A percentile compares a stretch with the other conserved stretches of the same genome.
phyloP scores from a whole-genome alignment of 30 jellyfish, hydroid and myxozoan genomes.

The Mastigias papua region DNA sequence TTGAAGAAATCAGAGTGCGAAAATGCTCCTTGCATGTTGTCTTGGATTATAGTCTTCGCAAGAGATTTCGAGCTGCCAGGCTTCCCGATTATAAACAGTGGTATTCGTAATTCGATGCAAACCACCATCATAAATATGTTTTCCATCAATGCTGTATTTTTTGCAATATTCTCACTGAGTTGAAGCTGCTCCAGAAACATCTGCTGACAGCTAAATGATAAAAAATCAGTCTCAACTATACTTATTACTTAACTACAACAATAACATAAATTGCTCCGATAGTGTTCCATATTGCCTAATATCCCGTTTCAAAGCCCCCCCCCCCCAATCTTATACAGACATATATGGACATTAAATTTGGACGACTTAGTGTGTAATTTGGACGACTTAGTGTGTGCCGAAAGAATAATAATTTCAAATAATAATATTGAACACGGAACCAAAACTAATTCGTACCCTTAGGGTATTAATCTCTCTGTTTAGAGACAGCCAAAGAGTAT shows the following conservation, averaged over 20 bases:
- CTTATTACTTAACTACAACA: too few species aligned
- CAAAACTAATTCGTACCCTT: background rate
- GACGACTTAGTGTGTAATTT: too few species aligned
- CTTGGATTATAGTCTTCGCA: constrained; percentile 80
- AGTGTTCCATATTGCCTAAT: too few species aligned
- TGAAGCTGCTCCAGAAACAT: constrained; percentile 70
- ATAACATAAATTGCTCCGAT: too few species aligned
- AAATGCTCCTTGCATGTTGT: constrained; percentile 81
- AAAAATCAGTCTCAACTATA: background rate
- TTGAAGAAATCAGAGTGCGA: constrained; percentile 78
- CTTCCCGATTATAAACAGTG: constrained; percentile 85
- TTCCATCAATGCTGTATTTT: constrained; percentile 76
- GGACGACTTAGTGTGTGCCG: too few species aligned
- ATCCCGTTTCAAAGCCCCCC: too few species aligned
- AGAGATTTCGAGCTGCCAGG: constrained; percentile 87
- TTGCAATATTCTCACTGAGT: constrained; percentile 82
- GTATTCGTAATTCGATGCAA: constrained; percentile 84
- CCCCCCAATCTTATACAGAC: too few species aligned
- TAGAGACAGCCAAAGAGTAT: background rate
- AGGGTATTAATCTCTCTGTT: background rate
- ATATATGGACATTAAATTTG: too few species aligned
- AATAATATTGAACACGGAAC: too few species aligned
- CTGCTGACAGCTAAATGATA: constrained; percentile 72
- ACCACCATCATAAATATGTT: constrained; percentile 87
- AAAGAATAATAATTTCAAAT: too few species aligned